Percentiles rank a stretch among this genome's conserved stretches.
phyloP scores from a whole-genome alignment of 2,113 vertebrate genomes.

The Barbus barbus region DNA sequence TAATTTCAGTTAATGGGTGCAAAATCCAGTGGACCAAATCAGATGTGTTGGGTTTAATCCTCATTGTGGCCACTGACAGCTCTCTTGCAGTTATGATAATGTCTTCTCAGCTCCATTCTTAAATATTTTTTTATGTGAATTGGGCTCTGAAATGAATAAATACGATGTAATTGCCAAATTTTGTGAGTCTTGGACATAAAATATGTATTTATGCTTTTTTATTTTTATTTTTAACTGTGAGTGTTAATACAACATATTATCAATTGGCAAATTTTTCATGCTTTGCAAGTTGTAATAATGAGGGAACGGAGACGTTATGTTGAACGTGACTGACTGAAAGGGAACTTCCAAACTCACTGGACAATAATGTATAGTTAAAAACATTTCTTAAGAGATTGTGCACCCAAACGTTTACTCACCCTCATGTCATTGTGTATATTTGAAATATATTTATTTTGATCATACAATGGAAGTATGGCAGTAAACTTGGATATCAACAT shows the following conservation, averaged over 20 bases:
- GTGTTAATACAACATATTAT: not conserved
- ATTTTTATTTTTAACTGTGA: not conserved
- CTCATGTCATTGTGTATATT: not conserved
- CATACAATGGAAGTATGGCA: not conserved
- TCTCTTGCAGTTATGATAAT: conserved; percentile 15
- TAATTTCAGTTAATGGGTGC: no score
- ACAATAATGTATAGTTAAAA: not conserved
- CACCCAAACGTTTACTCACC: not conserved
- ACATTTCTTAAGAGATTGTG: not conserved
- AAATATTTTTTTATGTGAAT: not conserved
- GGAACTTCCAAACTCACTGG: not conserved
- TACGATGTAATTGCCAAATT: not conserved
- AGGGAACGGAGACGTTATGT: no score
- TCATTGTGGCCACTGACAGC: not conserved
- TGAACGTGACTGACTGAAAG: no score
- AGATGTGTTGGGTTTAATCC: conserved; percentile 28
- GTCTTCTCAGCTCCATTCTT: not conserved
- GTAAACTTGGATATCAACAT: not conserved
- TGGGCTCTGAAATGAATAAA: not conserved
- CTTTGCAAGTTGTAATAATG: no score
- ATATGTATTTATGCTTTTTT: not conserved
- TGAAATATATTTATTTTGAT: not conserved
- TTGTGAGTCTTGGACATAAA: conserved; percentile 7
- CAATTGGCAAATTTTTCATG: not conserved
- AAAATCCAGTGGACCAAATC: conserved; percentile 56